Evolutionary conservation across 2,888 invertebrate genomes (phyloP).

Genomic region (Spodoptera littoralis): DNA sequence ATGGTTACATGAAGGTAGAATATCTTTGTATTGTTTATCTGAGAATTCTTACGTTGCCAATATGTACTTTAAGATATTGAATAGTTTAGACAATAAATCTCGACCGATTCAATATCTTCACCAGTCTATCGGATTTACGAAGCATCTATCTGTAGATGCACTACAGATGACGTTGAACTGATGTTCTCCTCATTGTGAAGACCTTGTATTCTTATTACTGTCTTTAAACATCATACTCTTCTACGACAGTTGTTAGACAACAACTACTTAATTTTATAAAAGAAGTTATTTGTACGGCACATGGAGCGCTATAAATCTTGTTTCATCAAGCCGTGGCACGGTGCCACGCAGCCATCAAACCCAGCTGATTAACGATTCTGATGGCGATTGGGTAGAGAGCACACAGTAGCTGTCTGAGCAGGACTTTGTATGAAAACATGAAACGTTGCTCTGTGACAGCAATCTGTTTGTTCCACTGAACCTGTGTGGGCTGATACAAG

Average conservation of each 20-base stretch:
- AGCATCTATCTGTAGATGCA: not conserved
- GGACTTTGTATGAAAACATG: slow-evolving; percentile 5
- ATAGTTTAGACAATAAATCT: slow-evolving; percentile 2
- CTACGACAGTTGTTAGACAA: too few relatives aligned
- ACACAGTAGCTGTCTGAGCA: slow-evolving; percentile 7
- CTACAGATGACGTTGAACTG: too few relatives aligned
- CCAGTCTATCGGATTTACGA: slow-evolving; percentile 2
- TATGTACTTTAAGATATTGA: slow-evolving; percentile 1
- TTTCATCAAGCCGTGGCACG: slow-evolving; percentile 42
- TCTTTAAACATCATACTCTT: too few relatives aligned
- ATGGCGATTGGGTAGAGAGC: slow-evolving; percentile 11
- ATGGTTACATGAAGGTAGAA: not conserved
- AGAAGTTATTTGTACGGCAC: slow-evolving; percentile 18
- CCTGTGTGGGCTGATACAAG: too few relatives aligned
- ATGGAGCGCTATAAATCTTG: slow-evolving; percentile 18
- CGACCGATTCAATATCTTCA: slow-evolving; percentile 2
- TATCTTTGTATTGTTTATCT: slow-evolving; percentile 2
- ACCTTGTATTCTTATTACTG: too few relatives aligned
- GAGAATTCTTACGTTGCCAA: slow-evolving; percentile 13
- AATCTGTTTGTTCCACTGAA: too few relatives aligned
- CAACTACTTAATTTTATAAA: too few relatives aligned
- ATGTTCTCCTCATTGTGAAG: too few relatives aligned
- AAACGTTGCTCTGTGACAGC: not conserved
- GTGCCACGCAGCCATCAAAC: slow-evolving; percentile 31
- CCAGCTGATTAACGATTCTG: slow-evolving; percentile 33